These are phyloP conservation scores for Enhydra lutris DNA, from an alignment of 2,113 vertebrate genomes.

Conservation along the genomic window DNA sequence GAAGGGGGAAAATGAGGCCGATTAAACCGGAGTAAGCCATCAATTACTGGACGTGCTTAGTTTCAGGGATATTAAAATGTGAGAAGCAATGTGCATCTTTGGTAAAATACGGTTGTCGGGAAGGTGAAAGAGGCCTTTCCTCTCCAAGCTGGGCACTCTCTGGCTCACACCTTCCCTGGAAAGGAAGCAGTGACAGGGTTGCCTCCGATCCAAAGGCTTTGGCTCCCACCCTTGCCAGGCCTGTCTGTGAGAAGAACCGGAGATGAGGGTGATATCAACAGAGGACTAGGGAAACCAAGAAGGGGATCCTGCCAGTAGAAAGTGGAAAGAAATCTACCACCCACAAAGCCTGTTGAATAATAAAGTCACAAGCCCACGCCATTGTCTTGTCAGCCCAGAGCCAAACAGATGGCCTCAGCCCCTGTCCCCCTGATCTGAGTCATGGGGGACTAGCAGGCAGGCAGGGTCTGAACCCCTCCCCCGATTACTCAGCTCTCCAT, in stretches of 20 bases:
- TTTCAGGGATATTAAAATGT: neutral
- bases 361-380: neutral
- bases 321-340: neutral
- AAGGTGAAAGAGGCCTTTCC: neutral
- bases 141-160: neutral
- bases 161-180: neutral
- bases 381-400: neutral
- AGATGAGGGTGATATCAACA: neutral
- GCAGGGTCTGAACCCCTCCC: no score
- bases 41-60: neutral
- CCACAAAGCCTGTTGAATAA: neutral
- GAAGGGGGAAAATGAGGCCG: neutral
- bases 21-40: neutral
- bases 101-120: neutral
- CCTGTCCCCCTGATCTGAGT: neutral
- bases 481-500: neutral
- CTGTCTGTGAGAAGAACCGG: neutral
- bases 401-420: neutral
- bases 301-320: neutral
- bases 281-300: neutral
- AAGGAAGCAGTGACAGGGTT: neutral
- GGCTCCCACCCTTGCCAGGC: neutral
- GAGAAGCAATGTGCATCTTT: neutral
- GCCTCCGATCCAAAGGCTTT: neutral
- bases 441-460: accelerated